Base-by-base conservation (phyloP, 2,888 invertebrate genomes). In the Linnaemya tessellans region DNA sequence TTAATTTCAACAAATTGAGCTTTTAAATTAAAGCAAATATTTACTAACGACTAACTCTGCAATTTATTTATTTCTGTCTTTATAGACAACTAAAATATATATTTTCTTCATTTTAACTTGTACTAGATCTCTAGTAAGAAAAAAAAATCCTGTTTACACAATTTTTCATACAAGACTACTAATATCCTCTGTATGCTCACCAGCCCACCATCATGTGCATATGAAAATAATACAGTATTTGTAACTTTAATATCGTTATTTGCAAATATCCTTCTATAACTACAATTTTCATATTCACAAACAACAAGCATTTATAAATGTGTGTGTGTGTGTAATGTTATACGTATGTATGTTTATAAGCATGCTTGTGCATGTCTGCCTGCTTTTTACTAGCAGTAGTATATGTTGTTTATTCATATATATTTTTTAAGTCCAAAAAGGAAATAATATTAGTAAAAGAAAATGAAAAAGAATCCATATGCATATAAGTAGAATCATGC, bases 401-500 rank as follows among this genome's bases (percentile, higher is more conserved):
- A 18, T 5, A 56, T 25, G 11, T 60, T 35, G 58, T 58, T 25
- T 58, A 20, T 56, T 25, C 54, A 22, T 75, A 65, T 67, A 35
- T 8, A 15, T 18, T 25, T 75, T 65, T 35, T 20, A 46, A 56
- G 22, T 46, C 10, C 15, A 56, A 62, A 41, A 74, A n/a, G 51
- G 15, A 56, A 58, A 58, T 64, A 46, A 18, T 67, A 58, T 51
- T 15, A 62, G 49, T n/a, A 70, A 10, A 70, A 62, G 3, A 79
- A 68, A n/a, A 41, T 20, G 11, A 1, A 25, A 65, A 56, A 2
- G 46, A 49, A 71, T 78, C 49, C 80, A 77, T 80, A 80, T 75
- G 54, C 74, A 84, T 67, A 79, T 71, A 84, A 73, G 70, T 65
- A 65, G 67, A 80, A 80, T 80, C 77, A 84, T 67, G 73, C 77